Base-by-base conservation (phyloP, 2,888 invertebrate genomes). In the Drosophila nr. perissopoda region DNA sequence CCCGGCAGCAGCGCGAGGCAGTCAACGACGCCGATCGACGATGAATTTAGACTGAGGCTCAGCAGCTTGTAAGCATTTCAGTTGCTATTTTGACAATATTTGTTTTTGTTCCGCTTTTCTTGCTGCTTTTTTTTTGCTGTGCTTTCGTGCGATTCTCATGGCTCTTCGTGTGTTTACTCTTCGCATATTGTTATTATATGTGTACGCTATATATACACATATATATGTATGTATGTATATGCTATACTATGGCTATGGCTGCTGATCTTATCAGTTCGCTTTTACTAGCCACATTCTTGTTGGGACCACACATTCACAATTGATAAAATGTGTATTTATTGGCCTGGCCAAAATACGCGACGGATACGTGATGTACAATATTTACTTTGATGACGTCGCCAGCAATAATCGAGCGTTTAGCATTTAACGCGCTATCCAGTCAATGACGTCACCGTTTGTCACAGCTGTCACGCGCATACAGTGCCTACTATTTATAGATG, bases 31-130 rank as follows among this genome's bases (percentile, higher is more conserved):
- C 85, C 83, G 81, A 85, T 86, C 86, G 81, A 71, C 82, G 87
- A 79, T 81, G 82, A 89, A 88, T 86, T 86, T 86, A 80, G 88
- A 88, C 87, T 88, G 90, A 89, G 79, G 76, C 76, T 80, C 84
- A 88, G 70, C 83, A 83, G 81, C 86, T 85, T 74, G 85, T 70
- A 78, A 85, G 82, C 77, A 86, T 76, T 74, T 76, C 74, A 67
- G 64, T 76, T 80, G 76, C 81, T 84, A 84, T 88, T 77, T 87
- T 87, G 76, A 84, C 85, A 86, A 89, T 65, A 67, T 82, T 83
- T 81, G 79, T 78, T 80, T 82, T 71, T 78, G 72, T 82, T 73
- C 70, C 74, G 83, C 81, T 75, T 73, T 76, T 80, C 81, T 73
- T 86, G 85, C 82, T 56, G 56, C 56, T 38, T 56, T 56, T 56